Evolutionary conservation across 2,797 vertebrate species (phyloP), one percentile per base, ranked within the genome.

Genomic region (Myripristis murdjan): DNA sequence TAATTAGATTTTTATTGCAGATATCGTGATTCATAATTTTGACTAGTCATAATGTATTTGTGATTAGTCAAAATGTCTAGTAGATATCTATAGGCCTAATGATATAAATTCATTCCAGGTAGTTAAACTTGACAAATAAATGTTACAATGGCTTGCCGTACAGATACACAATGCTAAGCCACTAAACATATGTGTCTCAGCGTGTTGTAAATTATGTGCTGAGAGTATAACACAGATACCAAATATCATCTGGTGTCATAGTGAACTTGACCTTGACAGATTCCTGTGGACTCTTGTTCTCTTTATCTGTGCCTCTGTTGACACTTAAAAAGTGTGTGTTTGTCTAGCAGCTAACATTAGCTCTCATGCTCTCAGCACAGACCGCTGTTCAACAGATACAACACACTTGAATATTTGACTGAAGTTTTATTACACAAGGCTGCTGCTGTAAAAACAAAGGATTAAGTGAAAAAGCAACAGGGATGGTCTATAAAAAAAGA

Each of bases 381-480:
- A 22, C 24, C n/a, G 18, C 56, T 64, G 5, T 10, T 1, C 35
- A 23, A 73, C 35, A 60, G 6, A 72, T 28, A 37, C 67, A 68
- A 71, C 11, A 77, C 71, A 67, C 4, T 6, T 57, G 28, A 37
- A 75, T 11, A 22, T 59, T 81, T 70, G 26, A 63, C 73, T 61
- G 44, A 55, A 58, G 11, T 64, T 90, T 93, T 89, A 91, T 86
- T 93, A 72, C 58, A 79, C 69, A 82, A 18, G 15, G 15, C 58
- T 60, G 47, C 70, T 64, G 65, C 48, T 64, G 23, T 74, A 75
- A 82, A 81, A 79, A 81, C 71, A 81, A 65, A 75, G 33, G 46
- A 35, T 64, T 39, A 68, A 46, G 20, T 44, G 33, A n/a, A n/a
- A 53, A 70, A 70, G 73, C 31, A 22, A 58, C 48, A 75, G 48